Evolutionary conservation across 2,888 invertebrate genomes (phyloP).

Genomic region (Lycocerus yunnanus): DNA sequence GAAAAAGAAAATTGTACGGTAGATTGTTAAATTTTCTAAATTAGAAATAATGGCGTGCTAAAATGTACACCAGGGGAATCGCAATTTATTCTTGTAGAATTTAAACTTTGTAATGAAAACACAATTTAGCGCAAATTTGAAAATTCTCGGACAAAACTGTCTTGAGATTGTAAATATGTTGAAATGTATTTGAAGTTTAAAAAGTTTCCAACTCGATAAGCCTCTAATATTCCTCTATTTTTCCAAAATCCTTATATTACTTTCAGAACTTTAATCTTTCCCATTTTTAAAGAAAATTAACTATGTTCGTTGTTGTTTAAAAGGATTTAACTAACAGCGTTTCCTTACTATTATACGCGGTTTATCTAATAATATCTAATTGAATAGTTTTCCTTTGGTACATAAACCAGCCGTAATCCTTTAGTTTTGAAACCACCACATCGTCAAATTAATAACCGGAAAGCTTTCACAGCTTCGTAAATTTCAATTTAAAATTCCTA

Average conservation of each 20-base stretch:
- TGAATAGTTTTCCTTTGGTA: neutral
- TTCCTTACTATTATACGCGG: neutral
- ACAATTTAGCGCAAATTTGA: neutral
- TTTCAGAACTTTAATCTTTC: neutral
- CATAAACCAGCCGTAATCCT: neutral
- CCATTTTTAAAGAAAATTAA: neutral
- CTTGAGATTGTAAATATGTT: conserved; percentile 11
- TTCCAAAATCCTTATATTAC: neutral
- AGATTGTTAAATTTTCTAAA: neutral
- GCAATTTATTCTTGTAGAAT: neutral
- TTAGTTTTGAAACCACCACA: neutral
- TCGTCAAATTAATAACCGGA: neutral
- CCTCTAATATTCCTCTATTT: neutral
- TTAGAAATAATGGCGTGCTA: neutral
- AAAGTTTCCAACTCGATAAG: conserved; percentile 12
- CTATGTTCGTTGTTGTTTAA: neutral
- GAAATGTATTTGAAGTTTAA: conserved; percentile 16
- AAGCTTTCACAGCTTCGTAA: neutral
- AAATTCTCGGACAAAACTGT: conserved; percentile 5
- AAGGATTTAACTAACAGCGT: neutral
- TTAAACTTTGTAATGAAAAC: neutral
- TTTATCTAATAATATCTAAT: neutral
- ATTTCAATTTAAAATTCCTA: neutral
- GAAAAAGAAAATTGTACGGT: too few species aligned
- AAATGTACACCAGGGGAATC: neutral